A percentile compares a stretch with the other conserved stretches of the same genome.
These are phyloP conservation scores for Polydrusus cervinus DNA, from an alignment of 2,888 invertebrate genomes.

Conservation along the genomic window DNA sequence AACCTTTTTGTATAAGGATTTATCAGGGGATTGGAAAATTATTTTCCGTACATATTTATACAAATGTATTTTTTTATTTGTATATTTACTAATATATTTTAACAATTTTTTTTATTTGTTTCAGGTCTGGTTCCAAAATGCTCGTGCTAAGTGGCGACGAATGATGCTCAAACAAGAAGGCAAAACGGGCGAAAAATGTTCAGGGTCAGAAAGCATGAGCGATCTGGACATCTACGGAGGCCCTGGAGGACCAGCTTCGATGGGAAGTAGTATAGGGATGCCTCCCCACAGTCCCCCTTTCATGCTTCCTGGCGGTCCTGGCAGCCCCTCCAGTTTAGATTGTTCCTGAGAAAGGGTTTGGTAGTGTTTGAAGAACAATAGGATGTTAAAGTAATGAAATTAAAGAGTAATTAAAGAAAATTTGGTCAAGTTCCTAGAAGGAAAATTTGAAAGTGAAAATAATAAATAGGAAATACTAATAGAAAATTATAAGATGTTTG, in stretches of 20 bases:
- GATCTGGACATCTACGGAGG: constrained; percentile 78
- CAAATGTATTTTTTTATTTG: too few species aligned
- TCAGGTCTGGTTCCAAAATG: constrained; percentile 97
- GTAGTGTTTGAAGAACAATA: background rate
- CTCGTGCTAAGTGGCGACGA: constrained; percentile 93
- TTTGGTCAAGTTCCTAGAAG: background rate
- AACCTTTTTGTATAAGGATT: too few species aligned
- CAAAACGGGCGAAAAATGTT: constrained; percentile 81
- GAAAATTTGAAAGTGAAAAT: background rate
- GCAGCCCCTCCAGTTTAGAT: constrained; percentile 83
- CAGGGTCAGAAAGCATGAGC: constrained; percentile 76
- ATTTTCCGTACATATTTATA: too few species aligned
- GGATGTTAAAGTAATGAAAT: background rate
- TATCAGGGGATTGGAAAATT: too few species aligned
- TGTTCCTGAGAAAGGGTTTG: constrained; percentile 75
- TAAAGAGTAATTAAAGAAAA: background rate
- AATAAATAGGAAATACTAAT: background rate
- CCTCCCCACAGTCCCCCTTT: constrained; percentile 82
- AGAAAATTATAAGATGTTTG: background rate
- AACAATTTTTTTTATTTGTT: constrained; percentile 68
- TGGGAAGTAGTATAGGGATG: constrained; percentile 78
- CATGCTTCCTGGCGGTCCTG: constrained; percentile 79
- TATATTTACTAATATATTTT: too few species aligned
- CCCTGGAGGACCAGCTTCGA: constrained; percentile 75
- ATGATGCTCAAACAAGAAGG: constrained; percentile 89